These are phyloP conservation scores for Taenioides sp. DNA, from an alignment of 2,797 vertebrate species.

Conservation along the genomic window DNA sequence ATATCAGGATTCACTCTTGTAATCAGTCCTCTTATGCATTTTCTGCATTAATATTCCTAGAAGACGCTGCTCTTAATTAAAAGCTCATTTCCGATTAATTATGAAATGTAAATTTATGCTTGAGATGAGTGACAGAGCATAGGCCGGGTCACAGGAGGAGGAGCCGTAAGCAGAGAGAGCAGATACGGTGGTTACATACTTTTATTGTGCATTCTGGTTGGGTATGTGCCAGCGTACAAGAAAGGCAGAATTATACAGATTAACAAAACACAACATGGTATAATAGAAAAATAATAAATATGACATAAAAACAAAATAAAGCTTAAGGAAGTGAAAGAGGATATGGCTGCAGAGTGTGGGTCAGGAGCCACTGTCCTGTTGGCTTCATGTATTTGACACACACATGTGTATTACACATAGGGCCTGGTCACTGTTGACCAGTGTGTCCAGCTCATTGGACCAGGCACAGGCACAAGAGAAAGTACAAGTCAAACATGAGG, in stretches of 20 bases:
- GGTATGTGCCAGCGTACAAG: constrained; percentile 51
- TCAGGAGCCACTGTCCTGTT: neutral
- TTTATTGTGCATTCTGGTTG: constrained; percentile 46
- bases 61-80: constrained; percentile 52
- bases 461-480: neutral
- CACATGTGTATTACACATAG: too few relatives aligned
- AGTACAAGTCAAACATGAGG: neutral
- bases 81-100: constrained; percentile 67
- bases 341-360: neutral
- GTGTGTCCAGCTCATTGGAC: neutral
- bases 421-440: too few relatives aligned
- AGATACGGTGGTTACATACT: constrained; percentile 29
- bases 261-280: constrained; percentile 11
- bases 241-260: constrained; percentile 26
- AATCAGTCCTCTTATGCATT: neutral
- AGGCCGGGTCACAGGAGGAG: constrained; percentile 33
- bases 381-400: neutral
- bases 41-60: constrained; percentile 28
- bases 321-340: neutral
- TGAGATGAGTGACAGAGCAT: constrained; percentile 35
- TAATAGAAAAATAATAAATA: constrained; percentile 8
- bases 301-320: neutral
- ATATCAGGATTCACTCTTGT: neutral
- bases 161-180: too few relatives aligned
- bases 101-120: constrained; percentile 62